These are phyloP conservation scores for Anarhynchus alexandrinus DNA, from an alignment of 2,113 vertebrate genomes.

Conservation along the genomic window DNA sequence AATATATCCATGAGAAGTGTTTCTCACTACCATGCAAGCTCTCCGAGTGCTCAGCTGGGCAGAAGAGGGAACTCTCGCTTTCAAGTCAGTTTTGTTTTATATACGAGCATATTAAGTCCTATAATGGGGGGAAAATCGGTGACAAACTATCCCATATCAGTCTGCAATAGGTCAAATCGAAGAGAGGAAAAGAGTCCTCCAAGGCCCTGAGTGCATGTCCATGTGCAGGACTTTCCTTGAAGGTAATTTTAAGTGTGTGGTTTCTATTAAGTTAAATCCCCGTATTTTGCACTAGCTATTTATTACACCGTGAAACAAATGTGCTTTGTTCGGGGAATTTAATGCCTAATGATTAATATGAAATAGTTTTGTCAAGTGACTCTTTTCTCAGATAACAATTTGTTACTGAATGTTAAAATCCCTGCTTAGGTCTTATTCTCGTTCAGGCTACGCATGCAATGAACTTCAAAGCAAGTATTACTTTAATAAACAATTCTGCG, in stretches of 20 bases:
- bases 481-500: background rate
- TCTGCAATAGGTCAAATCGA: background rate
- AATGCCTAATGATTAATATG: conserved; percentile 14
- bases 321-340: background rate
- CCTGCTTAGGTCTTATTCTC: background rate
- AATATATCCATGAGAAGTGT: conserved; percentile 33
- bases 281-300: background rate
- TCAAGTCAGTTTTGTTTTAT: conserved; percentile 33
- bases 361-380: background rate
- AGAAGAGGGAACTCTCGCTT: background rate
- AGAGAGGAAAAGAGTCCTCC: background rate
- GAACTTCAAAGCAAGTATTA: background rate
- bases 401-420: background rate
- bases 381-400: background rate
- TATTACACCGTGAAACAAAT: background rate
- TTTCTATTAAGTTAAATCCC: background rate
- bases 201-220: background rate
- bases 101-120: background rate
- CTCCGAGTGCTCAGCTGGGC: background rate
- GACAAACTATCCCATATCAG: background rate
- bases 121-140: background rate
- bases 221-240: background rate
- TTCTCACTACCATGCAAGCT: background rate
- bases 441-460: background rate
- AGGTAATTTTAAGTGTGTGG: background rate